These are phyloP conservation scores for Pithys albifrons DNA, from an alignment of 2,113 vertebrate genomes.

Conservation along the genomic window DNA sequence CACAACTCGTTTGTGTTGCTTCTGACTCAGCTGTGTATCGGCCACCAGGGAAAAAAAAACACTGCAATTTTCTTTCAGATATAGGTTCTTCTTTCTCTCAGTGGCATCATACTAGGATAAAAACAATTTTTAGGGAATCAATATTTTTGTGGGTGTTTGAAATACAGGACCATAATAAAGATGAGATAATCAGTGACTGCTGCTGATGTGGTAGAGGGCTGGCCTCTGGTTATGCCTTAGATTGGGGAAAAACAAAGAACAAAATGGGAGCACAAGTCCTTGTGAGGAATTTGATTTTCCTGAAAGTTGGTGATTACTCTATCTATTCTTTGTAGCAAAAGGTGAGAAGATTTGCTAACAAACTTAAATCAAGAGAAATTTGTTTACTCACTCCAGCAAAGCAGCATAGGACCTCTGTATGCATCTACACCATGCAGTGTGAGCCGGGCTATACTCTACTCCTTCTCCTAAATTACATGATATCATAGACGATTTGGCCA, in stretches of 20 bases:
- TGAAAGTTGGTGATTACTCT: not conserved
- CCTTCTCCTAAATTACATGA: not conserved
- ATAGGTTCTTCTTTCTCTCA: not conserved
- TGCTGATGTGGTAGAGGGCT: fast-evolving
- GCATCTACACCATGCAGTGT: not conserved
- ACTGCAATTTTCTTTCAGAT: not conserved
- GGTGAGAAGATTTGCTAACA: not conserved
- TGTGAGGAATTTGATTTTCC: not conserved
- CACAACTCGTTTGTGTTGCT: not conserved
- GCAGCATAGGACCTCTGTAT: not conserved
- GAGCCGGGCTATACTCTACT: not conserved
- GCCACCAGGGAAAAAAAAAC: not conserved
- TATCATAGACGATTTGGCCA: not conserved
- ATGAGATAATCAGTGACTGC: not conserved
- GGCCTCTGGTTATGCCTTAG: not conserved
- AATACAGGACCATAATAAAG: not conserved
- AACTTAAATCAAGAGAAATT: not conserved
- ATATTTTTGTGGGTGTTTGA: not conserved
- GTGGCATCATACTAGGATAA: not conserved
- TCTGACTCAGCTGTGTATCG: not conserved
- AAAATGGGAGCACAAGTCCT: not conserved
- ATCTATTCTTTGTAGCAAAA: not conserved
- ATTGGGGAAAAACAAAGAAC: not conserved
- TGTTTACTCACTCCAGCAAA: not conserved
- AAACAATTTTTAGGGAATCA: not conserved